Conservation (phyloP, 2,888 invertebrate species). For the Lepidochitona cinerea region DNA sequence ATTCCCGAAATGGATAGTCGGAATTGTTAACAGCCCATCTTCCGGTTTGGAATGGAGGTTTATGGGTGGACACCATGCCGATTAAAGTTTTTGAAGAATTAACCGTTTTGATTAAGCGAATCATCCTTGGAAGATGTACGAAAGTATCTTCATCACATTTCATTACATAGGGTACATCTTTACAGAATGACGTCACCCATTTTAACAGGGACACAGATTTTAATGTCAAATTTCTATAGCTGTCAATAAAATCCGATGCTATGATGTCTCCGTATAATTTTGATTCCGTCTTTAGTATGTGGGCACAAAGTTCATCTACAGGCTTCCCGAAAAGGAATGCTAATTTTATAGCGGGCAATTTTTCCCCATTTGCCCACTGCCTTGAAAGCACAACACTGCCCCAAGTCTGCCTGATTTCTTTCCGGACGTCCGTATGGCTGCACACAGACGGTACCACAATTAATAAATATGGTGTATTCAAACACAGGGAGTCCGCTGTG, state of each 20-base stretch:
- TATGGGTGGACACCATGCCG: neutral
- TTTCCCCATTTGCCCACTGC: neutral
- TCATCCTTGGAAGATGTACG: constrained; percentile 68
- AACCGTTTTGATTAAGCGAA: neutral
- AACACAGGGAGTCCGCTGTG: neutral
- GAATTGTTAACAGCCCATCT: constrained; percentile 41
- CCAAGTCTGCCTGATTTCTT: constrained; percentile 33
- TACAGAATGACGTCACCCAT: constrained; percentile 57
- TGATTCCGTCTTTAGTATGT: constrained; percentile 19
- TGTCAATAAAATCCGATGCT: constrained; percentile 49
- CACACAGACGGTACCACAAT: constrained; percentile 28
- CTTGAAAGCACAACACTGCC: constrained; percentile 12
- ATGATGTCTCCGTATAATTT: constrained; percentile 23
- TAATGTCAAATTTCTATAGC: constrained; percentile 61
- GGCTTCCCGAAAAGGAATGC: constrained; percentile 27
- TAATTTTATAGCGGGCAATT: constrained; percentile 2
- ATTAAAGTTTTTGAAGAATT: neutral
- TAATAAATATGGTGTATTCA: constrained; percentile 2
- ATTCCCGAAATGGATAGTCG: constrained; percentile 27
- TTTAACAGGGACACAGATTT: constrained; percentile 61
- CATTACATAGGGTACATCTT: constrained; percentile 48
- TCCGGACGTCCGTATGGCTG: constrained; percentile 16
- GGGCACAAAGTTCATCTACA: neutral
- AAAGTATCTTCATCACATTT: constrained; percentile 67
- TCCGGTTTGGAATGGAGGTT: neutral